phyloP scores from a whole-genome alignment of 2,113 vertebrate species.

The Cryptotis parvus region DNA sequence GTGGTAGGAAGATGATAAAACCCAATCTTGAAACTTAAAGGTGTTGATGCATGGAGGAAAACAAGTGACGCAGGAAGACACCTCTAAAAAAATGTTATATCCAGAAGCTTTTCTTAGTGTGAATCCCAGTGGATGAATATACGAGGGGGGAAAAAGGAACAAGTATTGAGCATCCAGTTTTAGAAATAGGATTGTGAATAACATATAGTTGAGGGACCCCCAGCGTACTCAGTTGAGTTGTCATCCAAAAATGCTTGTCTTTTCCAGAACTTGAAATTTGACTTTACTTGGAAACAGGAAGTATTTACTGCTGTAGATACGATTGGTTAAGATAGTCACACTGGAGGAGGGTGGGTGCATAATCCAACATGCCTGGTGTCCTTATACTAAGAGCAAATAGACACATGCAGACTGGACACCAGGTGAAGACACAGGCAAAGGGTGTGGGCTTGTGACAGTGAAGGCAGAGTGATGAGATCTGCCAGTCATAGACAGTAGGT shows the following conservation, averaged over 20 bases:
- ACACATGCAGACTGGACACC: background rate
- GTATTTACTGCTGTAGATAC: background rate
- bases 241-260: background rate
- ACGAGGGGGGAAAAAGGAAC: background rate
- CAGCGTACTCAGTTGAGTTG: background rate
- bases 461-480: background rate
- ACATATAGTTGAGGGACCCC: background rate
- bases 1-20: background rate
- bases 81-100: background rate
- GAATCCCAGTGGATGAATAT: background rate
- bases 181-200: background rate
- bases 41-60: background rate
- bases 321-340: background rate
- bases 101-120: background rate
- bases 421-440: background rate
- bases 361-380: background rate
- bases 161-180: background rate
- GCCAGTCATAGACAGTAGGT: background rate
- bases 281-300: background rate
- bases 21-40: slow-evolving; percentile 37
- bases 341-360: background rate
- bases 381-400: slow-evolving; percentile 13
- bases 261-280: background rate
- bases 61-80: slow-evolving; percentile 1
- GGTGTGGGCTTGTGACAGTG: accelerated